phyloP scores from a whole-genome alignment of 2,888 invertebrate genomes.

The Zygogramma bicolorata region DNA sequence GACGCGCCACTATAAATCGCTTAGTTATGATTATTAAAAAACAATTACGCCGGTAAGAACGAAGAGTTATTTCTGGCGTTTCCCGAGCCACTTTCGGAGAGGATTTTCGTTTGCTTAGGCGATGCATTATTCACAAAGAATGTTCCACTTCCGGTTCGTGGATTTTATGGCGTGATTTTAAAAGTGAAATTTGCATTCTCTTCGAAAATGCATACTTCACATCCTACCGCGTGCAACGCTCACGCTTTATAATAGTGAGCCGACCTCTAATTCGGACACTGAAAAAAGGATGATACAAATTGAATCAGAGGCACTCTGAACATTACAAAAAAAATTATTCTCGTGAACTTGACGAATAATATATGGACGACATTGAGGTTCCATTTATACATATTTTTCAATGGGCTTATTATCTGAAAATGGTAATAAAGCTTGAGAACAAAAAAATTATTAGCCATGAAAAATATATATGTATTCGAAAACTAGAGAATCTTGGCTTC shows the following conservation, averaged over 20 bases:
- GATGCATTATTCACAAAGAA: conserved; percentile 50
- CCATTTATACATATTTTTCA: too few species aligned
- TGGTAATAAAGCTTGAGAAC: too few species aligned
- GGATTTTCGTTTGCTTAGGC: conserved; percentile 52
- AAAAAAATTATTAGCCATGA: too few species aligned
- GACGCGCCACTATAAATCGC: conserved; percentile 33
- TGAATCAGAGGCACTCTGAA: conserved; percentile 24
- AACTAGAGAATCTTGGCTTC: too few species aligned
- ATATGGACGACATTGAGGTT: background rate
- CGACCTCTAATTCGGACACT: conserved; percentile 32
- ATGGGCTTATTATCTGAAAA: too few species aligned
- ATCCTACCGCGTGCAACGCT: conserved; percentile 22
- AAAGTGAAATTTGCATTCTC: conserved; percentile 56
- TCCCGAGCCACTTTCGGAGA: conserved; percentile 48
- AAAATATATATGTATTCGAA: too few species aligned
- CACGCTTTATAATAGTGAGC: conserved; percentile 31
- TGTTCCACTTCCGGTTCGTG: conserved; percentile 55
- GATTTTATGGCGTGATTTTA: conserved; percentile 57
- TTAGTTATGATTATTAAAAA: conserved; percentile 50
- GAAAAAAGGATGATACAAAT: conserved; percentile 29
- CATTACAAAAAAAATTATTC: conserved; percentile 24
- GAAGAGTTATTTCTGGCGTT: conserved; percentile 38
- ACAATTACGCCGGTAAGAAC: conserved; percentile 42
- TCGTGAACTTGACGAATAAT: background rate
- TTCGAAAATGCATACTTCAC: conserved; percentile 44